Percentiles rank a stretch among this genome's conserved stretches.
Conservation (phyloP, 2,888 invertebrate genomes). For the Agonum fuliginosum region DNA sequence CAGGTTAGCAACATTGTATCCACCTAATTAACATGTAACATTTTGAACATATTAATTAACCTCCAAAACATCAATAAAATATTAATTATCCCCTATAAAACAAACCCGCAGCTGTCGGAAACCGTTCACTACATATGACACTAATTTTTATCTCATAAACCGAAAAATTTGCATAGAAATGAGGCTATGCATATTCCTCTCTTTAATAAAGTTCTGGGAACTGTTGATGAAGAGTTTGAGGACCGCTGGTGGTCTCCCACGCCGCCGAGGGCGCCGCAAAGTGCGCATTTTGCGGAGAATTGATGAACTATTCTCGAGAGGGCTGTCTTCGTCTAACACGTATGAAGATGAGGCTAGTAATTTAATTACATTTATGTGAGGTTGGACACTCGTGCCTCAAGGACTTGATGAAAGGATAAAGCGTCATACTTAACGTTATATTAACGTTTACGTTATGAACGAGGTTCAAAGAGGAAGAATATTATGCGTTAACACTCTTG, state of each 20-base stretch:
- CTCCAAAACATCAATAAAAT: not conserved
- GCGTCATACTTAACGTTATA: constrained; percentile 25
- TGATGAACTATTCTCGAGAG: constrained; percentile 7
- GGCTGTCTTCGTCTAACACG: not conserved
- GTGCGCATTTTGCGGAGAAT: not conserved
- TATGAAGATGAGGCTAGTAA: constrained; percentile 1
- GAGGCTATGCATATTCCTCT: not conserved
- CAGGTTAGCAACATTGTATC: not conserved
- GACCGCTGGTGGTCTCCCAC: constrained; percentile 32
- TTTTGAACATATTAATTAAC: not conserved
- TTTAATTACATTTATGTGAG: constrained; percentile 29
- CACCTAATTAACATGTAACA: not conserved
- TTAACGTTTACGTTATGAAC: not conserved
- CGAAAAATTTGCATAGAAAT: constrained; percentile 4
- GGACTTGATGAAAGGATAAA: constrained; percentile 20
- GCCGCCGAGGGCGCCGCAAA: constrained; percentile 28
- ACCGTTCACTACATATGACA: not conserved
- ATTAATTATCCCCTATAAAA: not conserved
- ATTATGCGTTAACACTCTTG: not conserved
- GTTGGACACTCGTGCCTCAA: constrained; percentile 34
- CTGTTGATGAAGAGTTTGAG: constrained; percentile 9
- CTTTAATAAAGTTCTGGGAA: not conserved
- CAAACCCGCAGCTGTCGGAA: constrained; percentile 5
- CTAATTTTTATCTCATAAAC: not conserved
- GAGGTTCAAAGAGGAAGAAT: not conserved